Base-by-base conservation (phyloP, 2,113 vertebrate genomes). In the Pandion haliaetus region DNA sequence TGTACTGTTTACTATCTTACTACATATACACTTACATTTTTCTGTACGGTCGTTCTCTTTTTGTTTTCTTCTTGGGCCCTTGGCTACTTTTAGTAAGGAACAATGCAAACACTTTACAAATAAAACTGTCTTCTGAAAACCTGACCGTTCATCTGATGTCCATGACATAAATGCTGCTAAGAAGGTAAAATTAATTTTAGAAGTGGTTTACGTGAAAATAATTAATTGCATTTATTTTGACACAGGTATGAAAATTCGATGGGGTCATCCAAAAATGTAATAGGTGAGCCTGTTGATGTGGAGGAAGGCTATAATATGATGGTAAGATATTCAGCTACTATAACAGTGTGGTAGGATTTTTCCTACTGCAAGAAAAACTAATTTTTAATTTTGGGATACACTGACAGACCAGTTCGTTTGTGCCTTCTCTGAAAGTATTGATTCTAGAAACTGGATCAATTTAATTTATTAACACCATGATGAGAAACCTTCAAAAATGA, bases 161-260 rank as follows among this genome's bases (percentile, higher is more conserved):
- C 12, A 1, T 74, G 77, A 59, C 67, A 31, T 59, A 88, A 80
- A 65, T 65, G 24, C 52, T 88, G 18, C 42, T 62, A 69, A 47
- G 47, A 80, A 59, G 47, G 80, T 95, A 14, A 83, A 92, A 86
- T 42, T 44, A 18, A 38, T 95, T 97, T 92, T 86, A 62, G 50
- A 83, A 81, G 15, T 72, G 47, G 42, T 89, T 93, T 94, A 31
- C 95, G 36, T 82, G 57, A 74, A 76, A 59, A 88, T 57, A 34
- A 62, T 57, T 91, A 85, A 89, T 62, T 40, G 17, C 36, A 15
- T 93, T 66, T 96, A 32, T 97, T 98, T 96, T 96, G 81, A 67
- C 82, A n/a, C 92, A 98, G 98, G 97, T 97, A 91, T 96, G 96
- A 96, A 79, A 80, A 95, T 71, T 94, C 91, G 92, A 97, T 98